These are phyloP conservation scores for Archocentrus centrarchus DNA, from an alignment of 2,113 vertebrate genomes.

Conservation along the genomic window DNA sequence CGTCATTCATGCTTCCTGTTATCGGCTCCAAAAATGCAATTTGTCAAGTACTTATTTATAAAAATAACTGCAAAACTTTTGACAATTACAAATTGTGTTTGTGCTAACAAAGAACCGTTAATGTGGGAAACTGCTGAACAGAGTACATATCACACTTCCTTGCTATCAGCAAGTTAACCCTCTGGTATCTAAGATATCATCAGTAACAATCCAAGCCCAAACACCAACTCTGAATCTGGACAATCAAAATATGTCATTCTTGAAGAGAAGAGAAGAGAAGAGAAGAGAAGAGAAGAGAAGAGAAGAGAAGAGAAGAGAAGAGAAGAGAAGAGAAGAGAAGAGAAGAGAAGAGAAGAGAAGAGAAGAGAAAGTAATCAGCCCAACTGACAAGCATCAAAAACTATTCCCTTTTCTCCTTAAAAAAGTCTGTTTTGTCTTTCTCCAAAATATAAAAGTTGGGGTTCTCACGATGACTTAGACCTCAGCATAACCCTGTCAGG, in stretches of 20 bases:
- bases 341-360: too few species aligned
- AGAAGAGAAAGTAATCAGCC: background rate
- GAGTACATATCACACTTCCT: background rate
- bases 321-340: too few species aligned
- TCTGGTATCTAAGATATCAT: background rate
- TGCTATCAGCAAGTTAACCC: constrained; percentile 1
- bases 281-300: too few species aligned
- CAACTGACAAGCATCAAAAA: background rate
- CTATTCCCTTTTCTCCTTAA: background rate
- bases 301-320: too few species aligned
- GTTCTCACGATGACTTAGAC: background rate
- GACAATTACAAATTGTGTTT: background rate
- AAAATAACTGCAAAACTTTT: background rate
- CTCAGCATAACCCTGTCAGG: background rate
- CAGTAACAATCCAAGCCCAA: background rate
- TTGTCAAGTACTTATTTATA: background rate
- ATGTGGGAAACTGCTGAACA: background rate
- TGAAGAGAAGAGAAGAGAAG: too few species aligned
- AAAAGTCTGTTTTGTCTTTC: background rate
- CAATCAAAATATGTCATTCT: background rate
- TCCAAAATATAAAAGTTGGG: background rate
- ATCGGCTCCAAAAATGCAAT: background rate
- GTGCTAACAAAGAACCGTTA: background rate
- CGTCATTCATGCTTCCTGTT: background rate
- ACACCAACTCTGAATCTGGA: too few species aligned